These are phyloP conservation scores for Meda fulgida DNA, from an alignment of 2,797 vertebrate species.

Conservation along the genomic window DNA sequence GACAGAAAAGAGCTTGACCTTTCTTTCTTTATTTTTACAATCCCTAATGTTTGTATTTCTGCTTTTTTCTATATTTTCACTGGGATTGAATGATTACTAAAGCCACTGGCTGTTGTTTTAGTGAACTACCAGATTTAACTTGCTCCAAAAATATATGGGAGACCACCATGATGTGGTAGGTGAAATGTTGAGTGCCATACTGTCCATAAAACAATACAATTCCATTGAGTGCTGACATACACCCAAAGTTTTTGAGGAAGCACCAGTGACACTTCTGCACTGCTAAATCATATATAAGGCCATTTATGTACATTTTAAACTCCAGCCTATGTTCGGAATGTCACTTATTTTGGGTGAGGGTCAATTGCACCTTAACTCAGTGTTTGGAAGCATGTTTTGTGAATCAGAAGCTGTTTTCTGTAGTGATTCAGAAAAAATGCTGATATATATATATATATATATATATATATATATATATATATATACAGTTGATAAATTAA, in stretches of 20 bases:
- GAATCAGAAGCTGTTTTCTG: not conserved
- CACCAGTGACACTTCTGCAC: not conserved
- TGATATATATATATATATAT: no score
- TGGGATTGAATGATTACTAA: conserved; percentile 66
- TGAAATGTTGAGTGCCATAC: conserved; percentile 30
- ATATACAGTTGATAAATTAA: no score
- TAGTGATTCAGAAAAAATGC: no score
- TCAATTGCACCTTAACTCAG: not conserved
- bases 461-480: no score
- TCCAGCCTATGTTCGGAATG: not conserved
- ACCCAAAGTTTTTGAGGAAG: no score
- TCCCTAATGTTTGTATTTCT: conserved; percentile 62
- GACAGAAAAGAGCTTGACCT: conserved; percentile 66
- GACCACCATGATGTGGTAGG: conserved; percentile 44
- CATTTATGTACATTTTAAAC: not conserved
- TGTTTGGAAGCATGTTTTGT: not conserved
- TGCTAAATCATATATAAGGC: not conserved
- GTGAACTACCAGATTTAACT: conserved; percentile 51
- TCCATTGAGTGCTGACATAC: not conserved
- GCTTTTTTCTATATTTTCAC: conserved; percentile 61
- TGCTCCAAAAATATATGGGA: conserved; percentile 52
- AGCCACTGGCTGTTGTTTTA: conserved; percentile 57
- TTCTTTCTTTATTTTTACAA: conserved; percentile 67
- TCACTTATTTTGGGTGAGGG: no score
- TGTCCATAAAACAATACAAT: not conserved